Evolutionary conservation across 2,797 vertebrate species (phyloP).

Genomic region (Spizella passerina): DNA sequence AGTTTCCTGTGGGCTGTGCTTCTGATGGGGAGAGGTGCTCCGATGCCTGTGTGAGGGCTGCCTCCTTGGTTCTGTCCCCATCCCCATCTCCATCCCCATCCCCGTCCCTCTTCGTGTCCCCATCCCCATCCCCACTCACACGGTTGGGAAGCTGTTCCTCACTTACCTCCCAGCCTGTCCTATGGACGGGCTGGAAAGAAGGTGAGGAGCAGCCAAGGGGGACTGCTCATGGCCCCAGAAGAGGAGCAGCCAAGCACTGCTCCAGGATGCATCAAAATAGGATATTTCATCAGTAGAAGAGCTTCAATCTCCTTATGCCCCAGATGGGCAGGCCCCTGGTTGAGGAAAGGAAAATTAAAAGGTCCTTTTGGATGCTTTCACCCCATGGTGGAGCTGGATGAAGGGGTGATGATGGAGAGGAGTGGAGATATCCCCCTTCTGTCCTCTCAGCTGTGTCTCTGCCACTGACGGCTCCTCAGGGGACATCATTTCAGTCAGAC

Average conservation of each 20-base stretch:
- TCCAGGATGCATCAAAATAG: background rate
- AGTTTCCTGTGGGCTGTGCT: background rate
- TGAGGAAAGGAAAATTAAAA: background rate
- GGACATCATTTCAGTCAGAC: background rate
- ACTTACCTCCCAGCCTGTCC: background rate
- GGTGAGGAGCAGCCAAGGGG: background rate
- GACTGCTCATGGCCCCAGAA: rapidly evolving
- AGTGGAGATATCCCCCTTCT: too few relatives aligned
- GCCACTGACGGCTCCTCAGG: rapidly evolving
- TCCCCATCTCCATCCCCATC: too few relatives aligned
- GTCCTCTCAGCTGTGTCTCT: background rate
- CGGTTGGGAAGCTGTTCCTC: rapidly evolving
- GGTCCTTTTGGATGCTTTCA: background rate
- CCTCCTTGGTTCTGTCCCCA: too few relatives aligned
- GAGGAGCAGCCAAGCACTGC: background rate
- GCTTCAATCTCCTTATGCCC: background rate
- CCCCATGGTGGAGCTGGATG: background rate
- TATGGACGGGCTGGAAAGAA: background rate
- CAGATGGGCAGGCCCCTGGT: rapidly evolving
- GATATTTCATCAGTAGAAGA: background rate
- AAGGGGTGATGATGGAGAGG: background rate
- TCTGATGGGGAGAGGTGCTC: background rate
- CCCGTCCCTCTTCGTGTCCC: too few relatives aligned
- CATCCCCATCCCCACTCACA: rapidly evolving
- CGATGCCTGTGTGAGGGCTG: background rate